Evolutionary conservation across 2,797 vertebrate species (phyloP), one percentile per base, ranked within the genome.

Genomic region (Nannoperca australis): DNA sequence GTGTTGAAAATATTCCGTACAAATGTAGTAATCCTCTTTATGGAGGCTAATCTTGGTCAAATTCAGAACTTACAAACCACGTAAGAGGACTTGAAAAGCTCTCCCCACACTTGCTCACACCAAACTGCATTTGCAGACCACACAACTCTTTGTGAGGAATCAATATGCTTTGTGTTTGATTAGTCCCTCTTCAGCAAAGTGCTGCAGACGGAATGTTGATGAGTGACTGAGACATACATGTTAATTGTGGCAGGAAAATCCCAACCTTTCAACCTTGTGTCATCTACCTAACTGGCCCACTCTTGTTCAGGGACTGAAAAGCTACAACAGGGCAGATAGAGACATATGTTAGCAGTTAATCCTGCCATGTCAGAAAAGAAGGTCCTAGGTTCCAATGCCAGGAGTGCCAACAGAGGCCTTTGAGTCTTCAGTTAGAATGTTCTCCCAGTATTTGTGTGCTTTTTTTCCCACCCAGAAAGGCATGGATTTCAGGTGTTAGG

Each of bases 21-120:
- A 84, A 82, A 90, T 84, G 86, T 58, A 73, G 65, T 92, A 94
- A 95, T 94, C 93, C 92, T 91, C 91, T 92, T 93, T 91, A 82
- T 81, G 88, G 83, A 67, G 75, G 79, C 81, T 92, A 91, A 93
- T 93, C 93, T 92, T 53, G 30, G 58, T 80, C 85, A 92, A 90
- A 91, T 89, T 93, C 77, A 76, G 73, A 89, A 90, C 69, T 73
- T 91, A 89, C 83, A 88, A 90, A 84, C 82, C 78, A 66, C 70
- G 81, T 80, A 85, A 88, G 71, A 85, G 70, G 71, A 84, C 81
- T 84, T 79, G 64, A 83, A 85, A 85, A 85, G 68, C 80, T 30
- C 77, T 72, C 65, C 13, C 12, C 81, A 71, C 76, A 24, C 69
- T 42, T 1, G n/a, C 62, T 78, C 64, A 17, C 68, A 71, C 42